These are phyloP conservation scores for Eudemis profundana DNA, from an alignment of 2,888 invertebrate species.

Conservation along the genomic window DNA sequence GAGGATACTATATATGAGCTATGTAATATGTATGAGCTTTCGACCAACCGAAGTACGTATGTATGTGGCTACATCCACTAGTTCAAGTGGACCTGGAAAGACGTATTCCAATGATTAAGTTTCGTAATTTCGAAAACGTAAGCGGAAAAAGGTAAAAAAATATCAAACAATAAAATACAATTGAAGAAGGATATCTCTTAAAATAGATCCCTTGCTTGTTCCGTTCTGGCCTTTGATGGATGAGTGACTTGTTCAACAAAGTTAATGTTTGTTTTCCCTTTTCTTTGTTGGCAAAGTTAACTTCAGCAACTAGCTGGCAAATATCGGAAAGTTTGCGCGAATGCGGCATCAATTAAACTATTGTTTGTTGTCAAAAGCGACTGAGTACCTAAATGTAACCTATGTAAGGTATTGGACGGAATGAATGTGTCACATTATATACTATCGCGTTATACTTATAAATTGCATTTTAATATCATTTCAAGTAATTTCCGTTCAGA, in stretches of 20 bases:
- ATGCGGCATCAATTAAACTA: constrained; percentile 58
- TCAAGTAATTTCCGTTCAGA: not conserved
- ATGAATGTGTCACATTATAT: constrained; percentile 4
- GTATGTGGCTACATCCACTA: too few relatives aligned
- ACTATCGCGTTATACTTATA: not conserved
- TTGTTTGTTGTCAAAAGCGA: constrained; percentile 68
- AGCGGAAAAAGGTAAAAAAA: not conserved
- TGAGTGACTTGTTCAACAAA: constrained; percentile 65
- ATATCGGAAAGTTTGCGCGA: constrained; percentile 68
- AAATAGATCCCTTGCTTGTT: constrained; percentile 79
- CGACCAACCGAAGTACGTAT: not conserved
- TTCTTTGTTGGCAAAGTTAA: constrained; percentile 31
- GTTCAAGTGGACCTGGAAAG: too few relatives aligned
- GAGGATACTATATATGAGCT: too few relatives aligned
- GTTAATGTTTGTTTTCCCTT: constrained; percentile 38
- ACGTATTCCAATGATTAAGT: too few relatives aligned
- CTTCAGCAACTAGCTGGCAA: constrained; percentile 19
- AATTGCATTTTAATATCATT: not conserved
- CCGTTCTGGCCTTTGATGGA: constrained; percentile 75
- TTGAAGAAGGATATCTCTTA: constrained; percentile 63
- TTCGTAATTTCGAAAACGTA: not conserved
- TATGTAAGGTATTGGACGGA: constrained; percentile 12
- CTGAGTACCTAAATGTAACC: constrained; percentile 59
- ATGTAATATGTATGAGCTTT: too few relatives aligned
- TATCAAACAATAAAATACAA: not conserved